Evolutionary conservation across 2,888 invertebrate species (phyloP).

Genomic region (Sympetrum striolatum): DNA sequence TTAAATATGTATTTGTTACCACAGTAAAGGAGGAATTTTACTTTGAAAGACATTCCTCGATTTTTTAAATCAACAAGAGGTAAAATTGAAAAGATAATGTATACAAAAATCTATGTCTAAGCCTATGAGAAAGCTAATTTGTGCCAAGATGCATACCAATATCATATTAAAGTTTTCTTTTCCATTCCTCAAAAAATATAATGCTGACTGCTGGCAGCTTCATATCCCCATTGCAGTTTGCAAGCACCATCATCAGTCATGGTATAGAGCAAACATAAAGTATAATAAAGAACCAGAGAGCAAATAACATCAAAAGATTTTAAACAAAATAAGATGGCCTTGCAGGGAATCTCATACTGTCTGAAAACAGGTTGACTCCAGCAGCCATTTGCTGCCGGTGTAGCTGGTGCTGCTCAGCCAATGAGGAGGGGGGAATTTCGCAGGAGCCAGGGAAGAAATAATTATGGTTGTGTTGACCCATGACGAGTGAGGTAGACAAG

Average conservation of each 20-base stretch:
- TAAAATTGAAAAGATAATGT: neutral
- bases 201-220: neutral
- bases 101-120: neutral
- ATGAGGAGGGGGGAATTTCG: neutral
- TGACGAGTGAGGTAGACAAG: neutral
- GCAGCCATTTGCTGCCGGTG: slow-evolving; percentile 13
- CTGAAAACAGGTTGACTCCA: neutral
- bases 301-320: neutral
- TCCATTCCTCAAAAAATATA: neutral
- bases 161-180: neutral
- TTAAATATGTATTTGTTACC: neutral
- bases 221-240: neutral
- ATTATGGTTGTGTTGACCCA: neutral
- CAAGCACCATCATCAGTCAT: neutral
- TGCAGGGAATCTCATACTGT: neutral
- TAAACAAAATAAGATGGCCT: neutral
- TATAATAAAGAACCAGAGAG: neutral
- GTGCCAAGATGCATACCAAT: neutral
- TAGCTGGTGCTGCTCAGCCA: neutral
- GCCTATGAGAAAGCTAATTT: neutral
- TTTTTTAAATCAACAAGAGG: neutral
- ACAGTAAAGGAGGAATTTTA: neutral
- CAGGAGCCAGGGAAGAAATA: neutral
- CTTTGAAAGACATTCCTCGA: neutral
- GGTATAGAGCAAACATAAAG: neutral